A percentile compares a stretch with the other conserved stretches of the same genome.
These are phyloP conservation scores for Schrankia costaestrigalis DNA, from an alignment of 2,888 invertebrate species.

Conservation along the genomic window DNA sequence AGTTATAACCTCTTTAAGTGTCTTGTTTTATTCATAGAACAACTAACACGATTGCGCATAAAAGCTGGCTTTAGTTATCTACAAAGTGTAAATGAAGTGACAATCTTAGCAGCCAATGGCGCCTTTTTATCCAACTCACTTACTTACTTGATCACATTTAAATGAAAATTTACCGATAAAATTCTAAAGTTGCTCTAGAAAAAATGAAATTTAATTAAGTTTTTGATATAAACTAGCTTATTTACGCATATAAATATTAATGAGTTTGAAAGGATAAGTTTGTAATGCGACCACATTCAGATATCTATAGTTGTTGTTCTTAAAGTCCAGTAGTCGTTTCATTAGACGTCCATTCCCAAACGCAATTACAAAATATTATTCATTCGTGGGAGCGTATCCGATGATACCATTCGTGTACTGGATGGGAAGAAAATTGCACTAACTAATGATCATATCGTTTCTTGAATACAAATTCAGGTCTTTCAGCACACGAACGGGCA, in stretches of 20 bases:
- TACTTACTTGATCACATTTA: conserved; percentile 45
- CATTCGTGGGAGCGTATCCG: conserved; percentile 53
- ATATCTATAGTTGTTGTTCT: conserved; percentile 50
- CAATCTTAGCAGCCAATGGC: conserved; percentile 43
- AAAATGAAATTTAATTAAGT: conserved; percentile 31
- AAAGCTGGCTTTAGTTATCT: conserved; percentile 48
- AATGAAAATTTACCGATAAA: conserved; percentile 44
- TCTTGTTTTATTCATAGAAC: conserved; percentile 38
- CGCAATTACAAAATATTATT: conserved; percentile 69
- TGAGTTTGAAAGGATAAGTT: conserved; percentile 36
- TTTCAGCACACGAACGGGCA: conserved; percentile 62
- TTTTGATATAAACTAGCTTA: conserved; percentile 36
- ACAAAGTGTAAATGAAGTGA: conserved; percentile 53
- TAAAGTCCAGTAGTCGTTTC: conserved; percentile 47
- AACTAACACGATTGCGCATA: conserved; percentile 23
- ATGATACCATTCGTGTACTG: conserved; percentile 61
- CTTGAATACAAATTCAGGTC: conserved; percentile 76
- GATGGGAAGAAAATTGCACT: conserved; percentile 75
- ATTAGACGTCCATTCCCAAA: conserved; percentile 56
- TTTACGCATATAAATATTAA: conserved; percentile 50
- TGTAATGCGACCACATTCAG: conserved; percentile 48
- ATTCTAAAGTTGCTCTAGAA: conserved; percentile 27
- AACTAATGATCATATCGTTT: conserved; percentile 75
- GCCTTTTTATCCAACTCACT: conserved; percentile 39
- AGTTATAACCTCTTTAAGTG: conserved; percentile 14